Base-by-base conservation (phyloP, 2,797 vertebrate species). In the Acridotheres tristis region DNA sequence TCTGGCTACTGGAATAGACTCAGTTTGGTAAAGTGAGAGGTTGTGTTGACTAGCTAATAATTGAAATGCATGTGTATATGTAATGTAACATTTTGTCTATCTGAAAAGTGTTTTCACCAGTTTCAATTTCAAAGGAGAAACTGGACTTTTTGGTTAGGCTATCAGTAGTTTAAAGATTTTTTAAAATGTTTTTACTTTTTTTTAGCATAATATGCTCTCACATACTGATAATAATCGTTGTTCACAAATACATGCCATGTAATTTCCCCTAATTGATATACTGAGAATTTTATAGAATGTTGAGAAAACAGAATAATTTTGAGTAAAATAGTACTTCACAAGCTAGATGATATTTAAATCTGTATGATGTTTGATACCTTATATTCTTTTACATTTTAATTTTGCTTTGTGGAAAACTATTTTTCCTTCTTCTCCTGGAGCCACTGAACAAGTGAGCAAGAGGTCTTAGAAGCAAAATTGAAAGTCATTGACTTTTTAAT, bases 381-480 rank as follows among this genome's bases (percentile, higher is more conserved):
- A 50, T 68, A 95, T 95, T 93, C 36, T 74, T 91, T 71, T 74
- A 65, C 27, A 42, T 94, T 95, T 96, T 76, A 34, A 74, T 94
- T 94, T 96, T 94, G 38, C 13, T 93, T 96, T 95, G 76, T 10
- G 6, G 76, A 92, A 96, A 96, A 84, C 53, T 65, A 34, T 43
- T 85, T 90, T 51, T 85, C 19, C 59, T 6, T 90, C 36, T 53
- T 73, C 67, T 88, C 26, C 62, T 85, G 61, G 77, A 95, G 87
- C 50, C 89, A 87, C 40, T 26, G 40, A 97, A 38, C 67, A 93
- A 95, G 67, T 74, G 82, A 95, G 48, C 71, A 95, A 80, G 88
- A 97, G 79, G 43, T 88, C 94, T 93, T 94, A 50, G 96, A 94
- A 96, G 89, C 68, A 96, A 88, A 96, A 95, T 85, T 93, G 63